phyloP scores from a whole-genome alignment of 1,140 invertebrate genomes.

The Artemia franciscana region DNA sequence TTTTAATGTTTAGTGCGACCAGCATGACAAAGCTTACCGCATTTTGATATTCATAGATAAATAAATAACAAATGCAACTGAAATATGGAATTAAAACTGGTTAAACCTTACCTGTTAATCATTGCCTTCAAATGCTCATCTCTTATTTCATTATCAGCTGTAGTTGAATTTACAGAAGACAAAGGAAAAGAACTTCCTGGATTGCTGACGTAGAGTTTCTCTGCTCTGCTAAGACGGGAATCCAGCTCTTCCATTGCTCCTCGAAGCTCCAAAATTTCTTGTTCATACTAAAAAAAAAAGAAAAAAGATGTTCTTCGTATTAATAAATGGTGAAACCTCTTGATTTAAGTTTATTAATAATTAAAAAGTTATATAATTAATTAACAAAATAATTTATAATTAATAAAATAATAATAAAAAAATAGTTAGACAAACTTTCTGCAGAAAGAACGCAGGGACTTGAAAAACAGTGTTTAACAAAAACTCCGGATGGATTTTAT shows the following conservation, averaged over 20 bases:
- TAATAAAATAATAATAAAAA: background rate
- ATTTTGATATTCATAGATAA: no score
- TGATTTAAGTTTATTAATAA: background rate
- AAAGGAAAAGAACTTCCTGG: background rate
- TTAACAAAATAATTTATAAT: background rate
- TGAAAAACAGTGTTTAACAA: no score
- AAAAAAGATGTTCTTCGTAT: background rate
- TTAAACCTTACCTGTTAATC: slow-evolving; percentile 3
- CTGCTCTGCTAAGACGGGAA: slow-evolving; percentile 32
- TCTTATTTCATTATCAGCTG: background rate
- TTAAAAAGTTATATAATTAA: background rate
- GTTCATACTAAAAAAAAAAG: slow-evolving; percentile 29
- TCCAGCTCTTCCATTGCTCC: slow-evolving; percentile 44
- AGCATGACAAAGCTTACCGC: no score
- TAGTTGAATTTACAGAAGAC: background rate
- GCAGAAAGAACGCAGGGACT: no score
- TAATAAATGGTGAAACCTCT: background rate
- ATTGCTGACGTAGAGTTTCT: slow-evolving; percentile 14
- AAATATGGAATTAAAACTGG: background rate
- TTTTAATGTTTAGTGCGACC: no score
- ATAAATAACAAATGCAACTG: background rate
- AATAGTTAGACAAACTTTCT: background rate
- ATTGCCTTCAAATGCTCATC: slow-evolving; percentile 8
- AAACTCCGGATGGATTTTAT: no score
- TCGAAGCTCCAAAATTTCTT: slow-evolving; percentile 51